Conservation (phyloP, 2,797 vertebrate genomes). For the Intellagama lesueurii region DNA sequence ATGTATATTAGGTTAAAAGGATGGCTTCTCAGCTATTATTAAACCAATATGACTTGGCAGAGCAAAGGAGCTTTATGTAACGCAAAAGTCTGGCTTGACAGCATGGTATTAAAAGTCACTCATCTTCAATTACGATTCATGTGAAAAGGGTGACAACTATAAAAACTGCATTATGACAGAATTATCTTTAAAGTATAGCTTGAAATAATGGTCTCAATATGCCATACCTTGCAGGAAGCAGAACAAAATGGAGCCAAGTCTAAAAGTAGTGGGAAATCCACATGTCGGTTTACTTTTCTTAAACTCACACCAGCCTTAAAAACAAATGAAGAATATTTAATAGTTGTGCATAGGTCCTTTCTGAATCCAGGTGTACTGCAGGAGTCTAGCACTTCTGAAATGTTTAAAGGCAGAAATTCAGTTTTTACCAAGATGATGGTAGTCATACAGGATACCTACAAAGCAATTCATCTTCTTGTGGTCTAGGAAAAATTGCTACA, state of each 20-base stretch:
- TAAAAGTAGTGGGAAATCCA: constrained; percentile 92
- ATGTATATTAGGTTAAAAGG: background rate
- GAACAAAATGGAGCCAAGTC: constrained; percentile 97
- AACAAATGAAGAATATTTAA: constrained; percentile 15
- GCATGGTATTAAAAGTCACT: constrained; percentile 24
- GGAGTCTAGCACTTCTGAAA: constrained; percentile 12
- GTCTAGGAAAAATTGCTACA: background rate
- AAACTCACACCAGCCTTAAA: constrained; percentile 93
- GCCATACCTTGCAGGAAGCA: constrained; percentile 90
- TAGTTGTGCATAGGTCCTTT: constrained; percentile 22
- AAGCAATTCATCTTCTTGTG: background rate
- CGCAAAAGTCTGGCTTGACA: constrained; percentile 10
- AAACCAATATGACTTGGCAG: constrained; percentile 12
- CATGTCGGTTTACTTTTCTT: constrained; percentile 96
- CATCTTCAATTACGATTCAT: constrained; percentile 36
- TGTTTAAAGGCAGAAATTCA: constrained; percentile 44
- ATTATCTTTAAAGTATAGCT: constrained; percentile 13
- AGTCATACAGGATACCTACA: background rate
- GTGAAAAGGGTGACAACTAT: background rate
- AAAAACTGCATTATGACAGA: constrained; percentile 11
- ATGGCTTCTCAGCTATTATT: constrained; percentile 26
- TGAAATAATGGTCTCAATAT: constrained; percentile 40
- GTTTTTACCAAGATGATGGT: background rate
- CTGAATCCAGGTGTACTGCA: constrained; percentile 37
- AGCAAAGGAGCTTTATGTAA: background rate